Conservation (phyloP, 1,140 invertebrate genomes). For the Lepidurus apus region DNA sequence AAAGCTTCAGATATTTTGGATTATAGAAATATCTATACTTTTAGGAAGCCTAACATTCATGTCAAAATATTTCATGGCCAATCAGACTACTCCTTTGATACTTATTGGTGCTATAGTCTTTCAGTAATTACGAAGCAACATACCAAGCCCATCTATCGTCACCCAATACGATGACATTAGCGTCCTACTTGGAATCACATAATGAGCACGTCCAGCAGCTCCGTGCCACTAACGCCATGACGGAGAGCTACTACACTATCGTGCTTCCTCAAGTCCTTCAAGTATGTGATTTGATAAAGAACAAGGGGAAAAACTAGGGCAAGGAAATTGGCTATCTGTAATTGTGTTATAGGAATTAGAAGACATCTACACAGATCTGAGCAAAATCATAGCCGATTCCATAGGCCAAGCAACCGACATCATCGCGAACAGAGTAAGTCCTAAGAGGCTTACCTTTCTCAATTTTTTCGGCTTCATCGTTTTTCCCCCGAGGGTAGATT, state of each 20-base stretch:
- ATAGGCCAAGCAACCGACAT: conserved; percentile 74
- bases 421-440: conserved; percentile 68
- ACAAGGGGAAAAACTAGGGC: background rate
- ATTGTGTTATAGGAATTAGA: conserved; percentile 68
- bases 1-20: too few relatives aligned
- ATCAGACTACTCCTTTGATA: too few relatives aligned
- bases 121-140: conserved; percentile 77
- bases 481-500: background rate
- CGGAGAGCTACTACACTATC: conserved; percentile 62
- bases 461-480: background rate
- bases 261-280: conserved; percentile 71
- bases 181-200: conserved; percentile 81
- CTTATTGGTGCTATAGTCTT: conserved; percentile 37
- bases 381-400: conserved; percentile 69
- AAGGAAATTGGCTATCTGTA: conserved; percentile 25
- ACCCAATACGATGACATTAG: conserved; percentile 59
- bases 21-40: too few relatives aligned
- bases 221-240: conserved; percentile 83
- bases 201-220: conserved; percentile 90
- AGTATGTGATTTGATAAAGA: conserved; percentile 48
- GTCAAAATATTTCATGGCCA: too few relatives aligned
- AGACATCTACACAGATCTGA: conserved; percentile 77
- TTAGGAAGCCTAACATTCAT: too few relatives aligned
- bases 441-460: background rate
- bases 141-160: conserved; percentile 60